A percentile compares a stretch with the other conserved stretches of the same genome.
Conservation (phyloP, 2,888 invertebrate species). For the Sialis lutaria region DNA sequence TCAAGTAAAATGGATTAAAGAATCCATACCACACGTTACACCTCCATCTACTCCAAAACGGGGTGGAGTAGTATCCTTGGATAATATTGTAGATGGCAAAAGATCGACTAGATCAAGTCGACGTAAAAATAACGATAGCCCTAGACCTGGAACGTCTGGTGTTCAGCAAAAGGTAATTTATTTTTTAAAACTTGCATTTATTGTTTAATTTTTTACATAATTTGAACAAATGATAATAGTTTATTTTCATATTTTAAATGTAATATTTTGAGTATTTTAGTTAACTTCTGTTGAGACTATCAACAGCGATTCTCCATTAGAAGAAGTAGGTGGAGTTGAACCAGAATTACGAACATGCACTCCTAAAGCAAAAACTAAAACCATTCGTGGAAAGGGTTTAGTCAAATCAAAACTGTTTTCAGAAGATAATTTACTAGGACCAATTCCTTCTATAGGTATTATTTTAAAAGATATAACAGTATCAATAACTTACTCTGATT, state of each 20-base stretch:
- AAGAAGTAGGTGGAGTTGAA: slow-evolving; percentile 29
- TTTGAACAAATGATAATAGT: no score
- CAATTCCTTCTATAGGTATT: slow-evolving; percentile 22
- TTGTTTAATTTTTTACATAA: no score
- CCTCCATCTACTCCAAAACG: slow-evolving; percentile 4
- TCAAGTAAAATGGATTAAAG: slow-evolving; percentile 31
- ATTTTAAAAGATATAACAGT: no score
- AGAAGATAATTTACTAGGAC: slow-evolving; percentile 30
- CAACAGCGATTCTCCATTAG: slow-evolving; percentile 20
- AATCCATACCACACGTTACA: slow-evolving; percentile 11
- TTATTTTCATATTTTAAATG: no score
- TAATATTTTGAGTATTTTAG: no score
- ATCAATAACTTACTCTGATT: no score
- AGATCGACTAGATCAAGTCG: slow-evolving; percentile 20
- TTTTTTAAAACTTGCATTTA: no score
- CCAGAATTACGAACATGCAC: slow-evolving; percentile 31
- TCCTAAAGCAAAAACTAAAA: neutral
- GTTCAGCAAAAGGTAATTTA: slow-evolving; percentile 9
- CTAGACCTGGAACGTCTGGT: slow-evolving; percentile 34
- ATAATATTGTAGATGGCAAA: slow-evolving; percentile 32
- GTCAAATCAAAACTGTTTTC: no score
- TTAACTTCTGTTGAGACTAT: no score
- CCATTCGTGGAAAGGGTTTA: no score
- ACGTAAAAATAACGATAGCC: slow-evolving; percentile 29
- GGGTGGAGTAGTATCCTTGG: slow-evolving; percentile 19